phyloP scores from a whole-genome alignment of 2,888 invertebrate species.

The Notodromas monacha region DNA sequence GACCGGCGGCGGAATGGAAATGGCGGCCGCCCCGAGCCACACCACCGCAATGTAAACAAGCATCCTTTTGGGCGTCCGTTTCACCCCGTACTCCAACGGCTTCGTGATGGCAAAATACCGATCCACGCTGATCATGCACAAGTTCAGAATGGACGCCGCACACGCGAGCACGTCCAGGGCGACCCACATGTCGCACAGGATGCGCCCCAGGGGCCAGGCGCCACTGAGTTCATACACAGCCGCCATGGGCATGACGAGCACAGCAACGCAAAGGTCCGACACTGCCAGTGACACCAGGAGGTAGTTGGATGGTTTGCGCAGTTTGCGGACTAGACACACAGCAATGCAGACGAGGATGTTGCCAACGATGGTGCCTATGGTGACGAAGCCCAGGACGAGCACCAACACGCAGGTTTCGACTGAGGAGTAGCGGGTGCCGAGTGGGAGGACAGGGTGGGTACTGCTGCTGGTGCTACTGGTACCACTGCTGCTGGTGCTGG shows the following conservation, averaged over 20 bases:
- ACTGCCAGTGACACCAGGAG: constrained; percentile 18
- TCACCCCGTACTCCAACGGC: constrained; percentile 75
- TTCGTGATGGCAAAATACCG: constrained; percentile 63
- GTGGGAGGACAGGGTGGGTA: no score
- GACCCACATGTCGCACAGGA: constrained; percentile 20
- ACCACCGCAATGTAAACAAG: constrained; percentile 57
- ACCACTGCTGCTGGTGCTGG: no score
- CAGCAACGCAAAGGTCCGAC: constrained; percentile 21
- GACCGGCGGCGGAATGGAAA: constrained; percentile 62
- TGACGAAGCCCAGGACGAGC: constrained; percentile 26
- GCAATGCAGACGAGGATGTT: constrained; percentile 21
- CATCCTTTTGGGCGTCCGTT: constrained; percentile 69
- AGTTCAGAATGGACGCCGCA: constrained; percentile 53
- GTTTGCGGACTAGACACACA: constrained; percentile 19
- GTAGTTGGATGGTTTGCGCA: constrained; percentile 17
- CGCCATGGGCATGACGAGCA: constrained; percentile 21
- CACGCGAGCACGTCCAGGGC: no score
- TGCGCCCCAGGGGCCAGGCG: constrained; percentile 13
- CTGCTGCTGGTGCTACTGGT: no score
- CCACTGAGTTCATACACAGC: constrained; percentile 15
- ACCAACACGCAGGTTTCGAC: neutral
- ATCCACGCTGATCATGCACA: constrained; percentile 41
- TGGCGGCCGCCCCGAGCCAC: constrained; percentile 71
- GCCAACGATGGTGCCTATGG: constrained; percentile 19
- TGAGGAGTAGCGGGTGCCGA: no score